phyloP scores from a whole-genome alignment of 2,113 vertebrate genomes.

The Motacilla tschutschensis region DNA sequence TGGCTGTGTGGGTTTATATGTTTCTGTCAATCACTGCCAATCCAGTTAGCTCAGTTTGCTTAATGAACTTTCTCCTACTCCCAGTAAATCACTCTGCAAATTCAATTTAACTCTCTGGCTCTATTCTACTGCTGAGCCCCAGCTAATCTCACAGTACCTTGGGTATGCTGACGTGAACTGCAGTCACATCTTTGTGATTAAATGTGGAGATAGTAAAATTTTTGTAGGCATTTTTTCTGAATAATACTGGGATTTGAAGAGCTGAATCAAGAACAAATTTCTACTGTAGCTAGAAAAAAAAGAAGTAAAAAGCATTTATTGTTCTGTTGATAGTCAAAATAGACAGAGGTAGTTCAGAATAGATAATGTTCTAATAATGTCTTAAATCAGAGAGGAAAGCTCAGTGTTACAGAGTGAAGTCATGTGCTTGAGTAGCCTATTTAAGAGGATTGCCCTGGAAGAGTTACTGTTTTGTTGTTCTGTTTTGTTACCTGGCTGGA shows the following conservation, averaged over 20 bases:
- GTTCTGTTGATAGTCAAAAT: background rate
- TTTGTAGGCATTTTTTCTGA: background rate
- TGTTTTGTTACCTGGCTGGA: background rate
- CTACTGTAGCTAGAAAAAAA: background rate
- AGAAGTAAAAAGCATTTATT: background rate
- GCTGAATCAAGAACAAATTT: background rate
- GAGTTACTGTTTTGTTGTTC: background rate
- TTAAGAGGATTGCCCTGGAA: background rate
- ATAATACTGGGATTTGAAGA: background rate
- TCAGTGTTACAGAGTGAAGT: background rate
- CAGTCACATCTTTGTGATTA: background rate
- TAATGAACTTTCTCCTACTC: constrained; percentile 35
- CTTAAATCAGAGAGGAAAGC: background rate
- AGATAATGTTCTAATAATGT: background rate
- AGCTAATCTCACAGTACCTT: background rate
- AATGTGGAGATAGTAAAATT: background rate
- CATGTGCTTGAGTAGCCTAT: background rate
- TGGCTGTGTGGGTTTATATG: background rate
- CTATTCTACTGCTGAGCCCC: background rate
- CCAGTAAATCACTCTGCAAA: constrained; percentile 30
- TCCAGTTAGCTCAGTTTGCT: constrained; percentile 8
- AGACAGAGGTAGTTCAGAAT: background rate
- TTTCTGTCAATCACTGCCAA: background rate
- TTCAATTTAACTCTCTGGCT: constrained; percentile 3
- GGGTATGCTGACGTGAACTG: background rate